phyloP scores from a whole-genome alignment of 2,113 vertebrate species.

The Ranitomeya variabilis region DNA sequence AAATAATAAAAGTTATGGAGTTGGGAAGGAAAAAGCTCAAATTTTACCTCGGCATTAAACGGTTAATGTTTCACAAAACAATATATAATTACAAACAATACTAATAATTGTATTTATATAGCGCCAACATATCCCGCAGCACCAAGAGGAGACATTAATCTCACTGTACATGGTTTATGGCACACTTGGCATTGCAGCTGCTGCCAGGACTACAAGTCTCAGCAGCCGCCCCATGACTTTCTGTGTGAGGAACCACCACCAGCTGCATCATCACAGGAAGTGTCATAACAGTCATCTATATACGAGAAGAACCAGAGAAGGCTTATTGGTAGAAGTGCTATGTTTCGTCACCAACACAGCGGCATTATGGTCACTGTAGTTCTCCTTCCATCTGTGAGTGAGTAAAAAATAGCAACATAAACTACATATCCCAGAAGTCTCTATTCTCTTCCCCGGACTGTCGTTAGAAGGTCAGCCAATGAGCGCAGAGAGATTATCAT shows the following conservation, averaged over 20 bases:
- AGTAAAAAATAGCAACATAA: neutral
- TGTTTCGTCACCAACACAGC: neutral
- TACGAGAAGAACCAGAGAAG: no score
- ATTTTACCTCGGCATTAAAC: no score
- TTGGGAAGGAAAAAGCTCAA: no score
- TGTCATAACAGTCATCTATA: neutral
- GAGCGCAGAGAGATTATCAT: neutral
- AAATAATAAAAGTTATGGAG: no score
- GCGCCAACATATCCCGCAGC: no score
- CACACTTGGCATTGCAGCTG: neutral
- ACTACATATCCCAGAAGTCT: constrained; percentile 27
- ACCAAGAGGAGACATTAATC: no score
- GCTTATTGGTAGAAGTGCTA: neutral
- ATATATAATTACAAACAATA: no score
- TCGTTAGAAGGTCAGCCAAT: neutral
- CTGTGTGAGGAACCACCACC: no score
- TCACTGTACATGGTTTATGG: neutral
- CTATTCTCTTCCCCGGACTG: neutral
- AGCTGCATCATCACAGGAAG: constrained; percentile 13
- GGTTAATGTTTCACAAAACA: no score
- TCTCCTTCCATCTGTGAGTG: neutral
- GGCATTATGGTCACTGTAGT: constrained; percentile 38
- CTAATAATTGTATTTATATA: no score
- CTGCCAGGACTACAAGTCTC: constrained; percentile 11
- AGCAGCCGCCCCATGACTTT: neutral